Base-by-base conservation (phyloP, 2,113 vertebrate species). In the Zootoca vivipara region DNA sequence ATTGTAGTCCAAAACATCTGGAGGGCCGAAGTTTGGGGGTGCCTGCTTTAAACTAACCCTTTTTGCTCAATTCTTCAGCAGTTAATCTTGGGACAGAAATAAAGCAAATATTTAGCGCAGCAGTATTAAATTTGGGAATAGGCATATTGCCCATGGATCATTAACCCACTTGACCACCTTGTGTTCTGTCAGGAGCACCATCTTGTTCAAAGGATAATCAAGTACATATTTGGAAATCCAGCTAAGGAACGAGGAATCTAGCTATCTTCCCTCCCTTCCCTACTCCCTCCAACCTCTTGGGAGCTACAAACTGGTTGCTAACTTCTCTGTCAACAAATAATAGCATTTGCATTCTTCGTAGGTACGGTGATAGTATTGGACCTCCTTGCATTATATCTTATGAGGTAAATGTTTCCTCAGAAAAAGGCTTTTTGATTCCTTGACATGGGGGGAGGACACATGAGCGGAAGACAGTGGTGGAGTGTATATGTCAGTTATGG, bases 391-490 rank as follows among this genome's bases (percentile, higher is more conserved):
- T 73, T 90, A 70, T 83, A 86, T 58, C 33, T 58, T 38, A 95
- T 94, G 93, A 94, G 83, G 89, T 94, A 94, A 95, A 90, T 91
- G 78, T 95, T 91, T 91, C 94, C 95, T 89, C 83, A 93, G 86
- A 93, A 93, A 92, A 85, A 92, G 91, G 91, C 91, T 85, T 85
- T 79, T 92, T 89, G 89, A 93, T 87, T 81, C 90, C 80, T 92
- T 94, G 91, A 92, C 92, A 93, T 46, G 35, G 2, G 46, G 46
- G 42, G 78, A 91, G 85, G 92, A 90, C 86, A 83, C 85, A 87
- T 92, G 89, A 88, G 89, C 92, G 74, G 86, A 92, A 93, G 85
- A 94, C 72, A 73, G 75, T 91, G 88, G 90, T 42, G 70, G 38
- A 91, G 87, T 33, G 28, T 18, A 65, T 78, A 70, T 83, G 82